Conservation (phyloP, 2,797 vertebrate genomes). For the Danio jaintianensis region DNA sequence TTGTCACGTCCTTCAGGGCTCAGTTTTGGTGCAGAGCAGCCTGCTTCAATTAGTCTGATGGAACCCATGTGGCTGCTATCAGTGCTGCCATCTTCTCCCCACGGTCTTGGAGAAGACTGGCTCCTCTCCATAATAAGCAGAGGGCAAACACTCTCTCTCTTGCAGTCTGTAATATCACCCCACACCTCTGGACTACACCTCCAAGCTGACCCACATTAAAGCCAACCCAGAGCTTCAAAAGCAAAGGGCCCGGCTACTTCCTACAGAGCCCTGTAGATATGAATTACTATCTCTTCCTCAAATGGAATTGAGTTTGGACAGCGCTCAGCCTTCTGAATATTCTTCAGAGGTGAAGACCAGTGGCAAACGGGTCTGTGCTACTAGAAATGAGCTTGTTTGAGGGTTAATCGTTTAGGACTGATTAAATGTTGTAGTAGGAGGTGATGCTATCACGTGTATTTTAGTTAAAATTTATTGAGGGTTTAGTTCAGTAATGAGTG, state of each 20-base stretch:
- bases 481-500: not conserved
- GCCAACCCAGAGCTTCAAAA: constrained; percentile 56
- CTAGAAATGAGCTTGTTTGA: constrained; percentile 15
- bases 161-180: constrained; percentile 65
- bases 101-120: constrained; percentile 59
- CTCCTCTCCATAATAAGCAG: constrained; percentile 66
- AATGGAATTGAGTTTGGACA: constrained; percentile 17
- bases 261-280: constrained; percentile 38
- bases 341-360: not conserved
- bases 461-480: not conserved
- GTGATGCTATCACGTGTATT: not conserved
- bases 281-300: constrained; percentile 39
- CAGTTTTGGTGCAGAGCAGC: constrained; percentile 60
- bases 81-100: constrained; percentile 64
- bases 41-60: constrained; percentile 70
- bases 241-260: constrained; percentile 39
- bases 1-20: constrained; percentile 67
- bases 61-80: constrained; percentile 66
- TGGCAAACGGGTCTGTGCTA: not conserved
- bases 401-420: not conserved
- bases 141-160: constrained; percentile 64
- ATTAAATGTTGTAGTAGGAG: not conserved
- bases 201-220: constrained; percentile 62
- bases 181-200: constrained; percentile 64
- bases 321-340: not conserved